These are phyloP conservation scores for Macaria notata DNA, from an alignment of 2,888 invertebrate genomes.

Conservation along the genomic window DNA sequence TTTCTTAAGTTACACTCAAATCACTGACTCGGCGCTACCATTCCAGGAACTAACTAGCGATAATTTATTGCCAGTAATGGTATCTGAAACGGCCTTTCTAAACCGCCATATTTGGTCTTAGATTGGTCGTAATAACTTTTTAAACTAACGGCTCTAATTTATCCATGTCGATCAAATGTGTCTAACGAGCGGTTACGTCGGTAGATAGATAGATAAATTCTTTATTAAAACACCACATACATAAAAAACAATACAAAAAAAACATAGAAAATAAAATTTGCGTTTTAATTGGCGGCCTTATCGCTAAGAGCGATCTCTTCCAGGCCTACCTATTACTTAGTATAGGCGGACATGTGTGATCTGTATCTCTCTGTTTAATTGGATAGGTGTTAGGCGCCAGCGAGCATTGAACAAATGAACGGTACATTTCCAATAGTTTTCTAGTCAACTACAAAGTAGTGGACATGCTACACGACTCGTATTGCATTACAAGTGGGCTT, in stretches of 20 bases:
- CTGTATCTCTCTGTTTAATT: conserved; percentile 12
- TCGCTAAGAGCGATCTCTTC: too few relatives aligned
- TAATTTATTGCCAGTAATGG: conserved; percentile 36
- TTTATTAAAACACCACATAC: too few relatives aligned
- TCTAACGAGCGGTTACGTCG: conserved; percentile 27
- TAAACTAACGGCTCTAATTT: conserved; percentile 37
- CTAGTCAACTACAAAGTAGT: too few relatives aligned
- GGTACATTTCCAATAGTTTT: too few relatives aligned
- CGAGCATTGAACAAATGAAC: too few relatives aligned
- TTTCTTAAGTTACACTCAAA: conserved; percentile 48
- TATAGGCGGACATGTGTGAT: conserved; percentile 20
- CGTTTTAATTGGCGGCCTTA: too few relatives aligned
- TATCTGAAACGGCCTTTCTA: conserved; percentile 42
- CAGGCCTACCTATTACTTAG: too few relatives aligned
- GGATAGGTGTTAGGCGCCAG: too few relatives aligned
- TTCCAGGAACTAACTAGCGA: conserved; percentile 43
- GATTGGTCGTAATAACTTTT: conserved; percentile 38
- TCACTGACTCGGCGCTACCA: conserved; percentile 41
- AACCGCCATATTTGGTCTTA: conserved; percentile 38
- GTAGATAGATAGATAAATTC: too few relatives aligned
- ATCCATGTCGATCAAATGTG: conserved; percentile 33
- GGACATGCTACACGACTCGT: too few relatives aligned
- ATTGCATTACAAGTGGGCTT: background rate
- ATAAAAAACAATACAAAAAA: too few relatives aligned
- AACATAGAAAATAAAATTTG: too few relatives aligned